Evolutionary conservation across 2,113 vertebrate species (phyloP).

Genomic region (Lophochroa leadbeateri): DNA sequence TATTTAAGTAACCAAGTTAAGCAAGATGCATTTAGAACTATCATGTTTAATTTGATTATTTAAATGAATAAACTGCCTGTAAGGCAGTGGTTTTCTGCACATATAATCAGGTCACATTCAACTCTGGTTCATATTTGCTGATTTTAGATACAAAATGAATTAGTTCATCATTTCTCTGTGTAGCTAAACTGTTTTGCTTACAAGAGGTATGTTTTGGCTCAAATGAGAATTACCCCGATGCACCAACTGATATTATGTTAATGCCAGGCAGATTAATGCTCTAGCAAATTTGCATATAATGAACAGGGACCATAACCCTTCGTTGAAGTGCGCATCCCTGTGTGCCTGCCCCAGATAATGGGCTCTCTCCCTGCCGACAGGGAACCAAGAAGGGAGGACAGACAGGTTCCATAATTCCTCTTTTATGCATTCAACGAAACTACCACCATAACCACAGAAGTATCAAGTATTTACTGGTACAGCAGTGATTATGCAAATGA

Average conservation of each 20-base stretch:
- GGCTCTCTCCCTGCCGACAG: not conserved
- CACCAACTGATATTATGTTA: constrained; percentile 60
- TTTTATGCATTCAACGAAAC: constrained; percentile 1
- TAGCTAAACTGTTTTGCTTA: constrained; percentile 2
- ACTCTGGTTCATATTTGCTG: not conserved
- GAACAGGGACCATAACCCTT: constrained; percentile 32
- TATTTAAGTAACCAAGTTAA: constrained; percentile 40
- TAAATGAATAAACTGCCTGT: constrained; percentile 24
- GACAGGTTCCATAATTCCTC: constrained; percentile 9
- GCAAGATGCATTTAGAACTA: constrained; percentile 21
- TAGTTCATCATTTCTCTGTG: not conserved
- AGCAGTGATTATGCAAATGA: constrained; percentile 20
- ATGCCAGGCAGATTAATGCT: constrained; percentile 62
- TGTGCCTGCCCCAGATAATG: constrained; percentile 49
- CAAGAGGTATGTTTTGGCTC: constrained; percentile 30
- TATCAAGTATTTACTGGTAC: not conserved
- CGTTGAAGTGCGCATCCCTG: constrained; percentile 31
- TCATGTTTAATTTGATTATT: constrained; percentile 50
- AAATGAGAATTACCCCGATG: constrained; percentile 10
- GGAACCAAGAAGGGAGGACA: not conserved
- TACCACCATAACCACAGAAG: not conserved
- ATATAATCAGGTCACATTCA: not conserved
- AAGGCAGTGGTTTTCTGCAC: not conserved
- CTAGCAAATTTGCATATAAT: constrained; percentile 69
- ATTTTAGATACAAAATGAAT: constrained; percentile 9